Evolutionary conservation across 2,888 invertebrate genomes (phyloP).

Genomic region (Nematopogon swammerdamellus): DNA sequence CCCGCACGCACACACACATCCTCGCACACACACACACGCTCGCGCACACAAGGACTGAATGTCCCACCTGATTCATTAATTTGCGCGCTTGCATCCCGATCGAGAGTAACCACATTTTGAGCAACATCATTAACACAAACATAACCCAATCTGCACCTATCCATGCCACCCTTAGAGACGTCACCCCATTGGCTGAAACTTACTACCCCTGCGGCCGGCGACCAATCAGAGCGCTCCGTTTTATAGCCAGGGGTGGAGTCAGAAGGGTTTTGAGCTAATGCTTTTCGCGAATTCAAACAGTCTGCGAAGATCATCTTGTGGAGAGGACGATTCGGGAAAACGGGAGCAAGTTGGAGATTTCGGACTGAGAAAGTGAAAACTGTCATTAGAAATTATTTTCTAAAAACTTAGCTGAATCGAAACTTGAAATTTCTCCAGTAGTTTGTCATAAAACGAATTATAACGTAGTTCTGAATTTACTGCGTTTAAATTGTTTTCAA

Average conservation of each 20-base stretch:
- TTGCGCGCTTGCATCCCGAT: neutral
- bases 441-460: too few species aligned
- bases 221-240: constrained; percentile 32
- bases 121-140: constrained; percentile 7
- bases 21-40: too few species aligned
- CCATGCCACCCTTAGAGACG: constrained; percentile 30
- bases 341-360: too few species aligned
- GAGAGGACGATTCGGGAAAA: neutral
- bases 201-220: constrained; percentile 35
- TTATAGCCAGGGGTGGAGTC: constrained; percentile 40
- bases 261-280: constrained; percentile 37
- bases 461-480: too few species aligned
- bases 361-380: too few species aligned
- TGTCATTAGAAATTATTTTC: too few species aligned
- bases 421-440: too few species aligned
- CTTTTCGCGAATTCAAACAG: constrained; percentile 39
- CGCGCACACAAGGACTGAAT: too few species aligned
- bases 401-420: too few species aligned
- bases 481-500: too few species aligned
- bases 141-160: constrained; percentile 54
- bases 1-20: too few species aligned
- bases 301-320: constrained; percentile 11
- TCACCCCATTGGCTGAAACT: constrained; percentile 31
- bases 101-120: neutral
- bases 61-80: neutral